phyloP scores from a whole-genome alignment of 2,888 invertebrate genomes.

The Netelia virgata region DNA sequence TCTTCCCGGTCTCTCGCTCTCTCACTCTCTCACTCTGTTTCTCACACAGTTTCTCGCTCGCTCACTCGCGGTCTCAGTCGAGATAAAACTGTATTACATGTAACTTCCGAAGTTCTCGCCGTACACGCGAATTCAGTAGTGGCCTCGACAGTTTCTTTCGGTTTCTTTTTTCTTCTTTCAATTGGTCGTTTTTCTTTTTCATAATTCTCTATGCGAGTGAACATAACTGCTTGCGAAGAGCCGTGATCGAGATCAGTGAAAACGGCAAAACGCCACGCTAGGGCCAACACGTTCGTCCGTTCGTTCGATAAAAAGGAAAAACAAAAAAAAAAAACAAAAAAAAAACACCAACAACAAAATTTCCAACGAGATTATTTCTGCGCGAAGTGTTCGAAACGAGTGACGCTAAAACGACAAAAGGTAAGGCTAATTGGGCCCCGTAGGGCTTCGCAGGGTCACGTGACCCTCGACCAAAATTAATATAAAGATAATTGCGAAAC shows the following conservation, averaged over 20 bases:
- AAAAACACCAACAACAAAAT: constrained; percentile 30
- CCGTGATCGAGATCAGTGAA: constrained; percentile 27
- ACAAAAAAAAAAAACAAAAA: constrained; percentile 34
- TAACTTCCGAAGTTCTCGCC: constrained; percentile 49
- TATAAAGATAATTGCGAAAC: constrained; percentile 32
- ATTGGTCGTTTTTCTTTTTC: constrained; percentile 10
- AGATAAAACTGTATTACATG: constrained; percentile 64
- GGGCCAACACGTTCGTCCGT: constrained; percentile 18
- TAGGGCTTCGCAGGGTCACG: constrained; percentile 53
- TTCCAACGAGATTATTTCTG: constrained; percentile 8
- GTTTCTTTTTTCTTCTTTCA: constrained; percentile 32
- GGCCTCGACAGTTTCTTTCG: constrained; percentile 38
- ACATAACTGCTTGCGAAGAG: constrained; percentile 56
- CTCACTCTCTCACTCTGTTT: no score
- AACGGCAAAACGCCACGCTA: constrained; percentile 20
- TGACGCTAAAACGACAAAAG: constrained; percentile 57
- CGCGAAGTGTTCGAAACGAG: constrained; percentile 51
- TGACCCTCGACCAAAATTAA: constrained; percentile 45
- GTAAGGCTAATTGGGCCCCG: constrained; percentile 46
- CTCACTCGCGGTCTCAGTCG: constrained; percentile 38
- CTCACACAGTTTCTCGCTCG: no score
- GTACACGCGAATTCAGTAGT: constrained; percentile 40
- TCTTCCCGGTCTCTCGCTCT: neutral
- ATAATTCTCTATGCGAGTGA: constrained; percentile 29
- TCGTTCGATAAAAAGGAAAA: constrained; percentile 19